Percentiles rank a stretch among this genome's conserved stretches.
phyloP scores from a whole-genome alignment of 2,797 vertebrate genomes.

The Atherinosoma microstoma region DNA sequence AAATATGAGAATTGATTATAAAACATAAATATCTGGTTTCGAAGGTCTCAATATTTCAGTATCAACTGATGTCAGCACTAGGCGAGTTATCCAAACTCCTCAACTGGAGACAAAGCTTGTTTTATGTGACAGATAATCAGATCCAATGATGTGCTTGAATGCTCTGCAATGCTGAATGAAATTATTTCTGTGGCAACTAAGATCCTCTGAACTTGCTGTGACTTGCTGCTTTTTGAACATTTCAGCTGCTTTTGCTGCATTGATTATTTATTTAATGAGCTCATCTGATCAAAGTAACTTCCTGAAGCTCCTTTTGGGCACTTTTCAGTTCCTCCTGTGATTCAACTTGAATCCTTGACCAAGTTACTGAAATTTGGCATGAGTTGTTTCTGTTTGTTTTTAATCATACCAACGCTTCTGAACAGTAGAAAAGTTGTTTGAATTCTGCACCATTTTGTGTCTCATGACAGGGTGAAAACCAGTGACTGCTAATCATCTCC shows the following conservation, averaged over 20 bases:
- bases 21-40: too few relatives aligned
- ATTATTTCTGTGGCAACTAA: neutral
- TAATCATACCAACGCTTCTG: conserved; percentile 32
- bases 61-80: neutral
- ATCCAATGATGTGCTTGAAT: neutral
- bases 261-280: conserved; percentile 4
- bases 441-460: conserved; percentile 43
- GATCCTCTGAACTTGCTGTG: conserved; percentile 32
- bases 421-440: conserved; percentile 9
- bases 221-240: conserved; percentile 2
- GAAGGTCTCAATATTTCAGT: too few relatives aligned
- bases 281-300: conserved; percentile 12
- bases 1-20: too few relatives aligned
- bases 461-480: conserved; percentile 78
- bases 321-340: neutral
- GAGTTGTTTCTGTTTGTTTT: conserved; percentile 15
- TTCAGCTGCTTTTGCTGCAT: conserved; percentile 46
- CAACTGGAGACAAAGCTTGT: neutral
- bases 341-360: neutral
- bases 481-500: conserved; percentile 77
- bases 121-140: neutral
- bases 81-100: neutral
- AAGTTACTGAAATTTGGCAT: conserved; percentile 22
- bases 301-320: neutral
- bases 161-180: neutral